Evolutionary conservation across 2,888 invertebrate genomes (phyloP).

Genomic region (Proisotoma minuta): DNA sequence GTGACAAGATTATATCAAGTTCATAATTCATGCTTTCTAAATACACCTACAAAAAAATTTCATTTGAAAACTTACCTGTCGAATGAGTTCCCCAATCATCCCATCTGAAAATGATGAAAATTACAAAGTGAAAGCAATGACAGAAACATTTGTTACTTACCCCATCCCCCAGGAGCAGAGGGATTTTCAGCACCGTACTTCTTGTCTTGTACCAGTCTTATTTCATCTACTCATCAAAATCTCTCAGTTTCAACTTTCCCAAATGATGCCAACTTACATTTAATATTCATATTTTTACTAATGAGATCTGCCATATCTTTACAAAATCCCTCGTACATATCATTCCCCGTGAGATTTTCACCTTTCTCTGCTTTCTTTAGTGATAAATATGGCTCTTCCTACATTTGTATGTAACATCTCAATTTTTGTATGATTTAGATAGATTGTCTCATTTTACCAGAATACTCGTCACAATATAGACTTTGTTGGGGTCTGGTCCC

Average conservation of each 20-base stretch:
- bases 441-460: constrained; percentile 55
- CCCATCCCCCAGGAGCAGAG: constrained; percentile 68
- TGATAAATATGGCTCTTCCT: constrained; percentile 87
- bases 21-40: too few relatives aligned
- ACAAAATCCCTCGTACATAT: constrained; percentile 73
- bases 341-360: constrained; percentile 64
- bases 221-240: constrained; percentile 62
- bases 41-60: too few relatives aligned
- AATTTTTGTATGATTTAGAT: constrained; percentile 27
- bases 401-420: constrained; percentile 19
- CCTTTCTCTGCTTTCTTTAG: constrained; percentile 63
- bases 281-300: constrained; percentile 56
- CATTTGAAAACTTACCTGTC: constrained; percentile 44
- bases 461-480: constrained; percentile 80
- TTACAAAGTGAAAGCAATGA: neutral
- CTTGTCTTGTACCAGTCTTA: constrained; percentile 77
- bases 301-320: constrained; percentile 67
- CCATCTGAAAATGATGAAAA: constrained; percentile 15
- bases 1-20: too few relatives aligned
- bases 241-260: neutral
- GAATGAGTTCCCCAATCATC: constrained; percentile 45
- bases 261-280: neutral
- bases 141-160: constrained; percentile 59
- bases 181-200: constrained; percentile 76
- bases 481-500: constrained; percentile 67